A percentile compares a stretch with the other conserved stretches of the same genome.
Conservation (phyloP, 35 echinoderm and acorn worm genomes). For the Lytechinus variegatus region DNA sequence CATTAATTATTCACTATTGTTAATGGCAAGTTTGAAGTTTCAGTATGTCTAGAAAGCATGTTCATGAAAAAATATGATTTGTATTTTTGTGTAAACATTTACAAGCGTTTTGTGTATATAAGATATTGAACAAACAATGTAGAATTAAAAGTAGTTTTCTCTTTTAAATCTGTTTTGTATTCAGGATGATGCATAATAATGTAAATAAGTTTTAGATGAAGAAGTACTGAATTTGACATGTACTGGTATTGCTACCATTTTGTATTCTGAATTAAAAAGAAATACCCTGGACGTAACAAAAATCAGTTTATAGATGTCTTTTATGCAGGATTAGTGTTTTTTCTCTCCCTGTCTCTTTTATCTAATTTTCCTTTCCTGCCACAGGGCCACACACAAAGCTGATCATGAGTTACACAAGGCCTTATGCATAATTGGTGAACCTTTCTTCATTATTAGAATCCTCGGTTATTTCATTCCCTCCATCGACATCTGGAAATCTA, state of each 20-base stretch:
- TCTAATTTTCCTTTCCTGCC: no score
- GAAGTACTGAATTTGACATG: constrained; percentile 2
- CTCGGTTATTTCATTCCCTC: no score
- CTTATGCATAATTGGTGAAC: no score
- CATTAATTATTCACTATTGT: no score
- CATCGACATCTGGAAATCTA: no score
- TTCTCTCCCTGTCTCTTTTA: not conserved
- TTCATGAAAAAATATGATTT: not conserved
- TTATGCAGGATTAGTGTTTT: not conserved
- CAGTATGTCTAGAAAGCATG: no score
- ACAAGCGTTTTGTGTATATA: not conserved
- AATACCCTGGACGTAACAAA: not conserved
- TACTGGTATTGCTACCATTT: not conserved
- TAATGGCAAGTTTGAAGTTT: no score
- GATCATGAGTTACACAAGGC: no score
- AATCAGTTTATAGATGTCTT: not conserved
- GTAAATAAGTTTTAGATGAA: not conserved
- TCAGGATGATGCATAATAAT: not conserved
- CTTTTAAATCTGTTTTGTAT: not conserved
- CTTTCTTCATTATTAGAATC: no score
- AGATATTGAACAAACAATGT: not conserved
- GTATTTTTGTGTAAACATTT: not conserved
- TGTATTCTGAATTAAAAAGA: not conserved
- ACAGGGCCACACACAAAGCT: no score
- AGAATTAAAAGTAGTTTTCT: not conserved